Evolutionary conservation across 2,888 invertebrate genomes (phyloP).

Genomic region (Andrena praecox): DNA sequence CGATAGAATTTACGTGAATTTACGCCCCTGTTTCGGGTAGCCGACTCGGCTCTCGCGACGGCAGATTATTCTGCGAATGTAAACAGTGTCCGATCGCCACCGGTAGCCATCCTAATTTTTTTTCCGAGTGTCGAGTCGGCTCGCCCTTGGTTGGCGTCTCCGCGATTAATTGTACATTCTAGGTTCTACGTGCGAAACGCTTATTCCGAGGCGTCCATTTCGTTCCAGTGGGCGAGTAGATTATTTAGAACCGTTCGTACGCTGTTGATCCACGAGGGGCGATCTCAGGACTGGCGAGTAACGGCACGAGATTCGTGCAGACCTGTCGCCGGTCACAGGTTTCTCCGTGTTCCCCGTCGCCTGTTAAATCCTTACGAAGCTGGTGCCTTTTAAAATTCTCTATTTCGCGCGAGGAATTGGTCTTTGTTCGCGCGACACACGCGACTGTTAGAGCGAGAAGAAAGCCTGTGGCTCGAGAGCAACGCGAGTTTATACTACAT

Average conservation of each 20-base stretch:
- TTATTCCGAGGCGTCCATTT: not conserved
- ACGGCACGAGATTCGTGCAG: not conserved
- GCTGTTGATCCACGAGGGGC: not conserved
- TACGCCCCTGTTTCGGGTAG: not conserved
- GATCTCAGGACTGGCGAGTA: not conserved
- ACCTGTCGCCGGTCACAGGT: not conserved
- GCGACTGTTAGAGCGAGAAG: not conserved
- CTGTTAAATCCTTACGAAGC: no score
- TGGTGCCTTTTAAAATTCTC: no score
- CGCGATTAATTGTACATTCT: conserved; percentile 3
- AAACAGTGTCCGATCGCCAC: not conserved
- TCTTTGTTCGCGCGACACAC: no score
- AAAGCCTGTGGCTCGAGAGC: not conserved
- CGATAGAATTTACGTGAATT: conserved; percentile 37
- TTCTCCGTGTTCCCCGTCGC: no score
- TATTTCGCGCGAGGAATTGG: no score
- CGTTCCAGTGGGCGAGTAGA: not conserved
- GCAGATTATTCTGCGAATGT: no score
- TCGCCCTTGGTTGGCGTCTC: not conserved
- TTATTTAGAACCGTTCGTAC: not conserved
- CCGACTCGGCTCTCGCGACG: conserved; percentile 13
- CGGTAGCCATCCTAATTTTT: not conserved
- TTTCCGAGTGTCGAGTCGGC: not conserved
- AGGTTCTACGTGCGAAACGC: not conserved
- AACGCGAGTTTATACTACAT: not conserved